These are phyloP conservation scores for Lutraria rhynchaena DNA, from an alignment of 1,140 invertebrate species.

Conservation along the genomic window DNA sequence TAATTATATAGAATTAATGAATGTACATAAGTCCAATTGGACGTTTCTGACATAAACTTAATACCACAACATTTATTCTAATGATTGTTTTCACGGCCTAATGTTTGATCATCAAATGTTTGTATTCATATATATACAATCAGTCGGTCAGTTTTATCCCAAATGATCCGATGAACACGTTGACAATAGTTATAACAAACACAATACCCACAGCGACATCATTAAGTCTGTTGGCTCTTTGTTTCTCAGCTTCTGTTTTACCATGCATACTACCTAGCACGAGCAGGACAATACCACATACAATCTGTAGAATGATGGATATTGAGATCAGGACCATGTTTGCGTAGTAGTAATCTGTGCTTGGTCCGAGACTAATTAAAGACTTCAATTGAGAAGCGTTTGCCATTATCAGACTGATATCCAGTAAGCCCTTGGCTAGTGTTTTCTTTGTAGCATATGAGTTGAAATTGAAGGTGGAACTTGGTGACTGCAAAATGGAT, in stretches of 20 bases:
- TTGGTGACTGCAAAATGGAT: slow-evolving; percentile 10
- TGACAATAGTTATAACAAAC: slow-evolving; percentile 39
- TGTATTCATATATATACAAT: too few relatives aligned
- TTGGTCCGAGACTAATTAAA: slow-evolving; percentile 24
- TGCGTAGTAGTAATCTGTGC: slow-evolving; percentile 38
- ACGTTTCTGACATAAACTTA: too few relatives aligned
- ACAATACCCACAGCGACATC: slow-evolving; percentile 45
- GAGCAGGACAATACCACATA: slow-evolving; percentile 41
- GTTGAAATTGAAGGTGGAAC: slow-evolving; percentile 27
- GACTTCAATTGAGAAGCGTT: slow-evolving; percentile 67
- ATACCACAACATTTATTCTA: too few relatives aligned
- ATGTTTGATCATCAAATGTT: too few relatives aligned
- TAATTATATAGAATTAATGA: too few relatives aligned
- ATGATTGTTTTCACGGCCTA: too few relatives aligned
- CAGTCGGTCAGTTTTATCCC: slow-evolving; percentile 30
- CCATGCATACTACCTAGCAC: slow-evolving; percentile 49
- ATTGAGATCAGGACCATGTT: slow-evolving; percentile 50
- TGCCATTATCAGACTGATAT: slow-evolving; percentile 62
- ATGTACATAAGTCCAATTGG: too few relatives aligned
- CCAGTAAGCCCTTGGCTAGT: slow-evolving; percentile 65
- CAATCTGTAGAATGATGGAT: slow-evolving; percentile 42
- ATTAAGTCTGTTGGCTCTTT: slow-evolving; percentile 38
- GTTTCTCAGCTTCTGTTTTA: slow-evolving; percentile 10
- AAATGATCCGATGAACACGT: slow-evolving; percentile 56
- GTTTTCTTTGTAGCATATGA: slow-evolving; percentile 54